These are phyloP conservation scores for Clanis bilineata DNA, from an alignment of 2,888 invertebrate species.

Conservation along the genomic window DNA sequence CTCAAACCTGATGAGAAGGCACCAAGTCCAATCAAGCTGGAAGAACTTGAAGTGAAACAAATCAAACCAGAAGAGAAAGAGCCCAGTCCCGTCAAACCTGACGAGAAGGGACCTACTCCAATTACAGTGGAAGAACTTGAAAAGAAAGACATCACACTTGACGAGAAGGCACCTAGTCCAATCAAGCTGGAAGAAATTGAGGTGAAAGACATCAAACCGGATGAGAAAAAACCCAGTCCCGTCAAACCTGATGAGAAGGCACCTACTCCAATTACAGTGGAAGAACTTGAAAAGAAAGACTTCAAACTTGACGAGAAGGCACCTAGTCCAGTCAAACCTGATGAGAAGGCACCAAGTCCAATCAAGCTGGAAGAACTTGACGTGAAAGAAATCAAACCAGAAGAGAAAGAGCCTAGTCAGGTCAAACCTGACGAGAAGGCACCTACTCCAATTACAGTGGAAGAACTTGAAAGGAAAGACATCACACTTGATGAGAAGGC, in stretches of 20 bases:
- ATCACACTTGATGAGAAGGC: constrained; percentile 24
- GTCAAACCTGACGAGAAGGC: no score
- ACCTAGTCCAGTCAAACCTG: not conserved
- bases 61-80: constrained; percentile 8
- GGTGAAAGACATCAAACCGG: no score
- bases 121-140: constrained; percentile 9
- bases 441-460: not conserved
- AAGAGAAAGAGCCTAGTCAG: constrained; percentile 3
- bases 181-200: no score
- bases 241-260: not conserved
- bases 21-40: no score
- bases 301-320: constrained; percentile 3
- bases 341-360: constrained; percentile 11
- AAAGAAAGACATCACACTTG: constrained; percentile 17
- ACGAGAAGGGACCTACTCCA: constrained; percentile 6
- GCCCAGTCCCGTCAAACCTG: constrained; percentile 11
- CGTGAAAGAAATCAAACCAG: constrained; percentile 17
- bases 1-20: constrained; percentile 9
- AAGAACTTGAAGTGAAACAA: constrained; percentile 20
- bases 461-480: no score
- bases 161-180: constrained; percentile 20
- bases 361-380: constrained; percentile 8
- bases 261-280: no score
- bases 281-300: no score
- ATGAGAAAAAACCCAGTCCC: constrained; percentile 13